Evolutionary conservation across 2,113 vertebrate genomes (phyloP).

Genomic region (Cephalophus harveyi): DNA sequence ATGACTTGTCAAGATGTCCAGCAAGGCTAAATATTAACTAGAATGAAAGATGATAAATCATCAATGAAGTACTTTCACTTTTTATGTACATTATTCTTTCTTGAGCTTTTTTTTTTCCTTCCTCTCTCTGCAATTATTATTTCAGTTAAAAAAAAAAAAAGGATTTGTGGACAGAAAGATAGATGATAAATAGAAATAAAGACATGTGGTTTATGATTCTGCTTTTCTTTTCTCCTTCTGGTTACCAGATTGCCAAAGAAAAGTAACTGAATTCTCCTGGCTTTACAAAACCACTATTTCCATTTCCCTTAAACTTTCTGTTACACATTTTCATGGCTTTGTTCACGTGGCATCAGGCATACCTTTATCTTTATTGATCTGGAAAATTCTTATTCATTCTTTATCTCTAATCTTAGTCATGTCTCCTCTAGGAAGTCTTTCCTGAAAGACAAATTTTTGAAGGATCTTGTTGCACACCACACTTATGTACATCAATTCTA

Average conservation of each 20-base stretch:
- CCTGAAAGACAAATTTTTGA: not conserved
- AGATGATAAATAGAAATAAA: not conserved
- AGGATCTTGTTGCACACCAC: not conserved
- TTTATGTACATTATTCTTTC: not conserved
- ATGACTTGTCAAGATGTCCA: not conserved
- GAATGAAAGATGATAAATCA: not conserved
- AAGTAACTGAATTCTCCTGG: not conserved
- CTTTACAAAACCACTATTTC: not conserved
- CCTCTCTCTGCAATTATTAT: not conserved
- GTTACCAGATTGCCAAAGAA: not conserved
- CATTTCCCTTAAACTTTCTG: not conserved
- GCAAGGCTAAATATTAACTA: not conserved
- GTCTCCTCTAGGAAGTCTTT: not conserved
- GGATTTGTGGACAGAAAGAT: not conserved
- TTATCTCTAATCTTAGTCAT: not conserved
- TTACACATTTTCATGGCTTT: not conserved
- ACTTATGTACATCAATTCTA: not conserved
- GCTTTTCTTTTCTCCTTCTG: not conserved
- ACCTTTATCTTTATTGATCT: not conserved
- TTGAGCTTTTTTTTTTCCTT: not conserved
- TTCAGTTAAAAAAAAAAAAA: not conserved
- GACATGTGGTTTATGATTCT: not conserved
- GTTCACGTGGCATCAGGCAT: not conserved
- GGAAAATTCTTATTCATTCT: not conserved
- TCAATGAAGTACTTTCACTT: not conserved